These are phyloP conservation scores for Bufotes viridis DNA, from an alignment of 2,797 vertebrate species.

Conservation along the genomic window DNA sequence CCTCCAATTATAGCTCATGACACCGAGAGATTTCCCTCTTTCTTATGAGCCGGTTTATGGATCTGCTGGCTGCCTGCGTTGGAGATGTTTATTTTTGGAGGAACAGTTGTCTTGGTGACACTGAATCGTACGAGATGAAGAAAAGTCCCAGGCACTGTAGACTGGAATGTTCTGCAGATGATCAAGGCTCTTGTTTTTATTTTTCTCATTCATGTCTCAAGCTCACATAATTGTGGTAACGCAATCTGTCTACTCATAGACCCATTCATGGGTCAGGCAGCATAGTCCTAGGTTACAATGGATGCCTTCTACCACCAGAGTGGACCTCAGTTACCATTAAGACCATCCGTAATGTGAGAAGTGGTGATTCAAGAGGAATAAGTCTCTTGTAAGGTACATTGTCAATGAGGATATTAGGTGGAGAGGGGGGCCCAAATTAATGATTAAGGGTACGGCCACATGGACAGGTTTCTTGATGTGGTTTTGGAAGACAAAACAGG, in stretches of 20 bases:
- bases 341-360: neutral
- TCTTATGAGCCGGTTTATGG: conserved; percentile 3
- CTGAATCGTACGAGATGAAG: neutral
- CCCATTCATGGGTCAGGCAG: neutral
- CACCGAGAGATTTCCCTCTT: conserved; percentile 2
- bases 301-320: neutral
- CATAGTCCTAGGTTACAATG: neutral
- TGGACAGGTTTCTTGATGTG: too few species aligned
- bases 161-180: conserved; percentile 20
- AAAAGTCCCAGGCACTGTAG: conserved; percentile 7
- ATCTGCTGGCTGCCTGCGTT: conserved; percentile 23
- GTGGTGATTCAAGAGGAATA: neutral
- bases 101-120: conserved; percentile 53
- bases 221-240: neutral
- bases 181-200: neutral
- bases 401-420: too few species aligned
- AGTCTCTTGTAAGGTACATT: neutral
- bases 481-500: too few species aligned
- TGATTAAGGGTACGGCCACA: too few species aligned
- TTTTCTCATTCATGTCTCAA: conserved; percentile 9
- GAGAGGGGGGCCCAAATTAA: too few species aligned
- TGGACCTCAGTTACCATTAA: neutral
- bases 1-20: neutral
- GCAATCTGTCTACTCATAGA: neutral
- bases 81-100: conserved; percentile 52